Percentiles rank a stretch among this genome's conserved stretches.
Evolutionary conservation across 2,113 vertebrate species (phyloP).

Genomic region (Albula glossodonta): DNA sequence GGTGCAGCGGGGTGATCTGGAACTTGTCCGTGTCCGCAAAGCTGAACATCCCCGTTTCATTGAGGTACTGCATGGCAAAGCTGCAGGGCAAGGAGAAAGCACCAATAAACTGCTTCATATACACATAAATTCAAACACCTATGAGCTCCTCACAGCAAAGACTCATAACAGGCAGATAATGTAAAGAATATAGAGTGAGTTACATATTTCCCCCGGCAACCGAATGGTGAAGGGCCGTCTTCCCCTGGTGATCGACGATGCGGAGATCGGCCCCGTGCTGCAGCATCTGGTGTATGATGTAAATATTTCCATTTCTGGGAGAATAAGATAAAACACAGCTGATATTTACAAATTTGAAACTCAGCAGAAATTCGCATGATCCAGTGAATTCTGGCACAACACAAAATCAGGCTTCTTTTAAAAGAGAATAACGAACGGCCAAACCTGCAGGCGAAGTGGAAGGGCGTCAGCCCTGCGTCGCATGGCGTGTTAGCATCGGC

Average conservation of each 20-base stretch:
- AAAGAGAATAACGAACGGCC: background rate
- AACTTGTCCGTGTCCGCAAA: slow-evolving; percentile 73
- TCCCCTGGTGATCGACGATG: slow-evolving; percentile 66
- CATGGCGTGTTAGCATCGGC: slow-evolving; percentile 71
- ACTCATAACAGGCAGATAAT: background rate
- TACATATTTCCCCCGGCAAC: slow-evolving; percentile 75
- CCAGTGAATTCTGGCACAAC: too few relatives aligned
- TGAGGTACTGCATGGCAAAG: slow-evolving; percentile 70
- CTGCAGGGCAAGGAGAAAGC: slow-evolving; percentile 47
- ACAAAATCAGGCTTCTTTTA: too few relatives aligned
- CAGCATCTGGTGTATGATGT: slow-evolving; percentile 74
- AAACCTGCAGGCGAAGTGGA: slow-evolving; percentile 78
- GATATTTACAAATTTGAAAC: background rate
- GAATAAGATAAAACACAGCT: slow-evolving; percentile 17
- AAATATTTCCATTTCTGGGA: slow-evolving; percentile 71
- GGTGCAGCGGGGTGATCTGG: slow-evolving; percentile 69
- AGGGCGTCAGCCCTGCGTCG: slow-evolving; percentile 73
- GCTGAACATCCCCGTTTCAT: slow-evolving; percentile 71
- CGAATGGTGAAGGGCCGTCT: slow-evolving; percentile 71
- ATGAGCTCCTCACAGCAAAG: too few relatives aligned
- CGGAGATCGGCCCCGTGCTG: slow-evolving; percentile 68
- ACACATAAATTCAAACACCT: too few relatives aligned
- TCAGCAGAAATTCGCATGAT: too few relatives aligned
- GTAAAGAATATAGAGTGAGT: slow-evolving; percentile 35
- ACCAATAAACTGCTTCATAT: background rate